phyloP scores from a whole-genome alignment of 1,140 invertebrate species.

The Drosophila bipectinata region DNA sequence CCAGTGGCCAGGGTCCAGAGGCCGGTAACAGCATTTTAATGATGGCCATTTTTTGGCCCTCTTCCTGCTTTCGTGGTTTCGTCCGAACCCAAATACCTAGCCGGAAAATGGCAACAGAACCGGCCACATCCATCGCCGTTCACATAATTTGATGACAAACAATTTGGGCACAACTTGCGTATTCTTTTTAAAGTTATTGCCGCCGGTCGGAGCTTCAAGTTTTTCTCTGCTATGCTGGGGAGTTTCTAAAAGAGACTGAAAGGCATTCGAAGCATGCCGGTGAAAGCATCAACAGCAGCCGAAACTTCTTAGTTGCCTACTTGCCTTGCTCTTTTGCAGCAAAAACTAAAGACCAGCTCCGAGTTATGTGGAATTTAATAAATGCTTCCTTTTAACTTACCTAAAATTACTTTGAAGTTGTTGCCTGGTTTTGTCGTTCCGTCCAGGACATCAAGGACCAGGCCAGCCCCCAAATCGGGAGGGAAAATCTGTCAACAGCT shows the following conservation, averaged over 20 bases:
- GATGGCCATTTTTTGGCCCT: conserved; percentile 65
- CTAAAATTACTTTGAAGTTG: conserved; percentile 65
- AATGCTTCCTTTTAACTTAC: conserved; percentile 59
- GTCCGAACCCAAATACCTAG: conserved; percentile 2
- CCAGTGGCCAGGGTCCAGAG: conserved; percentile 13
- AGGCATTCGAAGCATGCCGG: conserved; percentile 67
- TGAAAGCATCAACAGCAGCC: conserved; percentile 54
- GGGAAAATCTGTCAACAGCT: conserved; percentile 43
- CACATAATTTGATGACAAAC: conserved; percentile 80
- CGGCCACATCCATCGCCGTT: conserved; percentile 54
- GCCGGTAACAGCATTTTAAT: conserved; percentile 77
- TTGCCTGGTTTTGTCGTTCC: conserved; percentile 11
- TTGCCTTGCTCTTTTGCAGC: conserved; percentile 35
- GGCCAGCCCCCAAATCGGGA: conserved; percentile 6
- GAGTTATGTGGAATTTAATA: conserved; percentile 71
- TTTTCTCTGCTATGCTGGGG: conserved; percentile 36
- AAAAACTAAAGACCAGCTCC: conserved; percentile 44
- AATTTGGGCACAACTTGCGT: conserved; percentile 71
- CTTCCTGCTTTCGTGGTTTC: conserved; percentile 18
- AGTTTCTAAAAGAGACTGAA: conserved; percentile 40
- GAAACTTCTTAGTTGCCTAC: conserved; percentile 37
- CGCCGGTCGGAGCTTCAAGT: conserved; percentile 22
- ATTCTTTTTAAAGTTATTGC: conserved; percentile 60
- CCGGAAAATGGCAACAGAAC: conserved; percentile 4
- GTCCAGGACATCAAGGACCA: neutral